phyloP scores from a whole-genome alignment of 2,888 invertebrate genomes.

The Parnassius glacialis region DNA sequence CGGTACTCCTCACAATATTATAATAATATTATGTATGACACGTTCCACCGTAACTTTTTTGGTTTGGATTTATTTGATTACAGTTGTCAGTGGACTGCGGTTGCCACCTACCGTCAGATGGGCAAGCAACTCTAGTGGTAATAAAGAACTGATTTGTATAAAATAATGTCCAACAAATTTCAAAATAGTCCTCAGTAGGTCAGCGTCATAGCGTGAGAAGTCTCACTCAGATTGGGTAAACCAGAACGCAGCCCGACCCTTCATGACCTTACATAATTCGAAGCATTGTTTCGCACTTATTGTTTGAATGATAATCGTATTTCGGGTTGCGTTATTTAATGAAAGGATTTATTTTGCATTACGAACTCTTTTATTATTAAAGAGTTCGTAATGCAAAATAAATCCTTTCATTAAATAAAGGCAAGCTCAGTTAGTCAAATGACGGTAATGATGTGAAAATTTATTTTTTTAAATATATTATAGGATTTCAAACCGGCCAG shows the following conservation, averaged over 20 bases:
- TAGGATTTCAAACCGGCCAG: too few species aligned
- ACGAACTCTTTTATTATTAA: constrained; percentile 1
- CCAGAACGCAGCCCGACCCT: constrained; percentile 6
- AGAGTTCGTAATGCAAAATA: background rate
- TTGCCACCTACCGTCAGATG: too few species aligned
- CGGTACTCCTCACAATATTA: too few species aligned
- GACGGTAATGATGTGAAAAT: too few species aligned
- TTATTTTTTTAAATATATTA: too few species aligned
- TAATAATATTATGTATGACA: too few species aligned
- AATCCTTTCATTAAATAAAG: background rate
- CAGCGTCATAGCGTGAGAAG: constrained; percentile 10
- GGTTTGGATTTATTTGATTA: too few species aligned
- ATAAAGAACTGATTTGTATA: background rate
- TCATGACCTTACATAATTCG: constrained; percentile 11
- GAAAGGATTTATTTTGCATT: constrained; percentile 1
- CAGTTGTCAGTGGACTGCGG: too few species aligned
- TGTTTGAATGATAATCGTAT: constrained; percentile 6
- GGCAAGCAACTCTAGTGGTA: too few species aligned
- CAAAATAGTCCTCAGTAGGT: constrained; percentile 14
- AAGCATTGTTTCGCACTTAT: constrained; percentile 16
- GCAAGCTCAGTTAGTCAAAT: too few species aligned
- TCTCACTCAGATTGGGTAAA: background rate
- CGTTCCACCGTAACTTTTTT: too few species aligned
- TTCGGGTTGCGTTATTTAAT: constrained; percentile 9
- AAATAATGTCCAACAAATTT: background rate